Conservation (phyloP, 1,140 invertebrate species). For the Apis laboriosa region DNA sequence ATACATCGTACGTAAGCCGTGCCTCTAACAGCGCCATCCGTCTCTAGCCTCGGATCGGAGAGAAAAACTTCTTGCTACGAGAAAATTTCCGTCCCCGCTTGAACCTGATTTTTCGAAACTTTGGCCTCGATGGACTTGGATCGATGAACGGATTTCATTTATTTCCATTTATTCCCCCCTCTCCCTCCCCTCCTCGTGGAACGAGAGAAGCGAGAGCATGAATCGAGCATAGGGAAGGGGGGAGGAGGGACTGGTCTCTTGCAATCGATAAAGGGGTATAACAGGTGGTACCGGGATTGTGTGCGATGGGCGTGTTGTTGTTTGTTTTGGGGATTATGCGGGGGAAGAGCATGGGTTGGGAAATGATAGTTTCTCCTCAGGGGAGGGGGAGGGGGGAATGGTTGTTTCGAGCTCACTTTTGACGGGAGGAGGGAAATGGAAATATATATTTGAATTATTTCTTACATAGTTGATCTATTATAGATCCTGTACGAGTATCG, state of each 20-base stretch:
- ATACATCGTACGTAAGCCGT: conserved; percentile 52
- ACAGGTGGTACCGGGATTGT: background rate
- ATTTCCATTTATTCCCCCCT: no score
- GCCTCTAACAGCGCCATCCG: conserved; percentile 45
- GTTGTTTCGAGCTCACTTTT: no score
- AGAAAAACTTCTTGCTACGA: background rate
- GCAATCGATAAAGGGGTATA: conserved; percentile 4
- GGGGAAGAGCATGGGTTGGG: no score
- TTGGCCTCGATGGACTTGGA: background rate
- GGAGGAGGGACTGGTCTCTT: background rate
- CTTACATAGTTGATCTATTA: no score
- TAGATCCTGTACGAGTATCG: no score
- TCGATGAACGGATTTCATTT: no score
- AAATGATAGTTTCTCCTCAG: background rate
- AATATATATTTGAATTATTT: no score
- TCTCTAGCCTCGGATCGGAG: conserved; percentile 54
- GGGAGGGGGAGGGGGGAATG: no score
- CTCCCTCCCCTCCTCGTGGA: no score
- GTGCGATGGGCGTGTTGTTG: background rate
- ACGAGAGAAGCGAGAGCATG: background rate
- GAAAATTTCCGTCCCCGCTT: conserved; percentile 52
- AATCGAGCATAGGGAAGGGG: no score
- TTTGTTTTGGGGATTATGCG: background rate
- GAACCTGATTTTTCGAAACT: background rate
- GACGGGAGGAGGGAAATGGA: no score